These are phyloP conservation scores for Vultur gryphus DNA, from an alignment of 2,797 vertebrate genomes.

Conservation along the genomic window DNA sequence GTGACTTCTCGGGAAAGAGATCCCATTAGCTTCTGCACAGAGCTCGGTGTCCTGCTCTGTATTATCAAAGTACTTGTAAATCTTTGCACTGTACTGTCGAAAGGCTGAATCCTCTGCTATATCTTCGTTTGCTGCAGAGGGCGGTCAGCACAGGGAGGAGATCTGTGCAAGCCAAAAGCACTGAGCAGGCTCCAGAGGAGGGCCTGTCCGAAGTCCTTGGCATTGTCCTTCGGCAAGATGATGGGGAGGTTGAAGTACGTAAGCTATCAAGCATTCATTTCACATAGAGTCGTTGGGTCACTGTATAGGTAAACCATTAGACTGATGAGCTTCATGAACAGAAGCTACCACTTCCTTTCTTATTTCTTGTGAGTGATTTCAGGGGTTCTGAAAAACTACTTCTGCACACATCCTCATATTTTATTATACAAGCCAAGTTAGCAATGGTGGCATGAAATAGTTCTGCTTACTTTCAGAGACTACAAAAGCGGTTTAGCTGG, in stretches of 20 bases:
- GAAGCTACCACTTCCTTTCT: background rate
- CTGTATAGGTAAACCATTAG: background rate
- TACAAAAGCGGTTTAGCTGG: background rate
- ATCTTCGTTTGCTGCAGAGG: background rate
- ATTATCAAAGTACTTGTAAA: accelerated
- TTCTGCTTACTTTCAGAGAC: background rate
- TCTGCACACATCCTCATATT: background rate
- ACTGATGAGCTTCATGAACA: background rate
- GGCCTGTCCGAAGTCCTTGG: background rate
- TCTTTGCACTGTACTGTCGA: accelerated
- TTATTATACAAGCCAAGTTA: background rate
- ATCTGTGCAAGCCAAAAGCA: background rate
- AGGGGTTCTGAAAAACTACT: background rate
- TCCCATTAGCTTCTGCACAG: background rate
- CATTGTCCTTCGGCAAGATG: background rate
- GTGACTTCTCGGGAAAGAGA: background rate
- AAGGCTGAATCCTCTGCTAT: background rate
- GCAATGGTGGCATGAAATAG: background rate
- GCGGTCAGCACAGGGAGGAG: background rate
- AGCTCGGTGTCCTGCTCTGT: background rate
- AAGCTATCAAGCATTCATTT: background rate
- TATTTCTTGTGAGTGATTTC: background rate
- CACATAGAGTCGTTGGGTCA: background rate
- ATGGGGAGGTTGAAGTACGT: background rate
- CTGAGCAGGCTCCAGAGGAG: background rate